phyloP scores from a whole-genome alignment of 2,113 vertebrate genomes.

The Nyctereutes procyonoides region DNA sequence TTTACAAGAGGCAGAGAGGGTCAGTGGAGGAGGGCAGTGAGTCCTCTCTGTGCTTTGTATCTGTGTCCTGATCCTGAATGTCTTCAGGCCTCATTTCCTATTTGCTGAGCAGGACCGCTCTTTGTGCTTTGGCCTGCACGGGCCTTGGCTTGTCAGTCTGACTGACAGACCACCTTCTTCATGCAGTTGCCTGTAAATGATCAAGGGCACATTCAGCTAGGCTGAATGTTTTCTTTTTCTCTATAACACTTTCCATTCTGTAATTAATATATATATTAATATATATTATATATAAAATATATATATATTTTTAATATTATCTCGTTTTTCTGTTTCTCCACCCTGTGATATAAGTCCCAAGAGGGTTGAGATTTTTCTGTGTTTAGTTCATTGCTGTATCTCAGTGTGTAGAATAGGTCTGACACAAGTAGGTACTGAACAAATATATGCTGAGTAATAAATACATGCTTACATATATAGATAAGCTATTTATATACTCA shows the following conservation, averaged over 20 bases:
- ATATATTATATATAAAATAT: too few relatives aligned
- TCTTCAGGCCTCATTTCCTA: neutral
- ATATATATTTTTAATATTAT: neutral
- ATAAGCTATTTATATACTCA: neutral
- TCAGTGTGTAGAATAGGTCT: neutral
- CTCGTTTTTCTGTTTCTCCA: neutral
- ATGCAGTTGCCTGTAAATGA: neutral
- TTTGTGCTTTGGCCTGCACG: neutral
- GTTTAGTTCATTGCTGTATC: neutral
- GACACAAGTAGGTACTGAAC: neutral
- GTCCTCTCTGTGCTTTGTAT: neutral
- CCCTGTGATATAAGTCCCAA: neutral
- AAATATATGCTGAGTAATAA: slow-evolving; percentile 18
- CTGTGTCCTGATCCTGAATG: neutral
- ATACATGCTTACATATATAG: neutral
- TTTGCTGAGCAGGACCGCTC: neutral
- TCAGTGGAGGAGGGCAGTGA: neutral
- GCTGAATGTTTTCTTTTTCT: neutral
- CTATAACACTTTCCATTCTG: neutral
- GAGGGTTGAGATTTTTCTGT: neutral
- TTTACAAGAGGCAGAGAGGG: neutral
- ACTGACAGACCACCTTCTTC: neutral
- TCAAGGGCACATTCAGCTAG: neutral
- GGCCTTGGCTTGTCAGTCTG: neutral
- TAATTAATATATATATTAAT: neutral